Base-by-base conservation (phyloP, 2,113 vertebrate genomes). In the Myocastor coypus region DNA sequence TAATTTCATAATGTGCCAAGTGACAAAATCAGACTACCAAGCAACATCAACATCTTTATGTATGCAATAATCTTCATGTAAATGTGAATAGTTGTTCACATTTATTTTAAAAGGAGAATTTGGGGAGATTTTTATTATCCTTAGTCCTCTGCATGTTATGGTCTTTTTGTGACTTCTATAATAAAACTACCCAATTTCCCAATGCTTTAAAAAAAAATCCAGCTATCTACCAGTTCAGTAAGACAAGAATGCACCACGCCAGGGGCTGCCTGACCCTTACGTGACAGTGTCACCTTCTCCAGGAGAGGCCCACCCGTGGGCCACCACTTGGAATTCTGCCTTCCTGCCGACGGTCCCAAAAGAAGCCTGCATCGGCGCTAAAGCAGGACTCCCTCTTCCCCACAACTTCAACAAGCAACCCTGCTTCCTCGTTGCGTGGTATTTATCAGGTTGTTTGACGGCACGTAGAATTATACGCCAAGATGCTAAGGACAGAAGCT, bases 111-210 rank as follows among this genome's bases (percentile, higher is more conserved):
- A 88, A 42, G 52, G 10, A 82, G 2, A 61, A 83, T 86, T 61
- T 95, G 17, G 16, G 82, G 12, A 89, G 0, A 71, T 68, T 96
- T 87, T 91, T 81, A 63, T 94, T 83, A 63, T 89, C 40, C 94
- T 95, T 55, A 82, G 57, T 92, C 95, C 80, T 78, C 30, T 97
- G 14, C 26, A 87, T 81, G 66, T 89, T 95, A 52, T 52, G 22
- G 57, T 78, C 78, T 92, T 93, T 71, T 73, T 94, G 28, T 87
- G 59, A 77, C 37, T 95, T 83, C 46, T 93, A 6, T 89, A 83
- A 88, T 80, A 96, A 94, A 96, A 75, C 28, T 50, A 50, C 28
- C 57, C 26, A 50, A 73, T 63, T 91, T 92, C 69, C 82, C 87
- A 83, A 24, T 80, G 16, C 20, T 83, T 83, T 71, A 68, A 83